Evolutionary conservation across 2,113 vertebrate species (phyloP).

Genomic region (Marmota monax): DNA sequence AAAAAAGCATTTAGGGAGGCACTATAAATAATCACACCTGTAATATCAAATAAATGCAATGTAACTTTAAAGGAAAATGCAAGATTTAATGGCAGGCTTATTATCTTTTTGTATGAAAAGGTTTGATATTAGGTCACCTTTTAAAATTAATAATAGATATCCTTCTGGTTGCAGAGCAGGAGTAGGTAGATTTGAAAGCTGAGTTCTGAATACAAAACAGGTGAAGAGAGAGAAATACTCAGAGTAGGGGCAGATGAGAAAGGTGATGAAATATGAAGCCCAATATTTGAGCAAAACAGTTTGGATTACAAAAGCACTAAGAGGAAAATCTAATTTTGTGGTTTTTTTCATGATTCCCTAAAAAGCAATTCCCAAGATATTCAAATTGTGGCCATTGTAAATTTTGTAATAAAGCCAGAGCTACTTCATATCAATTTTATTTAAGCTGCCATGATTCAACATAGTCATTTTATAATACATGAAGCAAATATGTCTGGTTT

Average conservation of each 20-base stretch:
- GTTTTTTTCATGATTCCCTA: neutral
- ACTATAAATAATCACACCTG: conserved; percentile 32
- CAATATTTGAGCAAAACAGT: conserved; percentile 9
- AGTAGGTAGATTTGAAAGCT: conserved; percentile 20
- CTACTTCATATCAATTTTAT: conserved; percentile 5
- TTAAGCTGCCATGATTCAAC: neutral
- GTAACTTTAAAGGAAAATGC: neutral
- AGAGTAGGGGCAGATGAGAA: neutral
- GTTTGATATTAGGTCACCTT: neutral
- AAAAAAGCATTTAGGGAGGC: neutral
- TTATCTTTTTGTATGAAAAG: neutral
- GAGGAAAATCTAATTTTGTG: conserved; percentile 5
- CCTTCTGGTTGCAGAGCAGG: neutral
- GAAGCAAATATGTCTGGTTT: conserved; percentile 18
- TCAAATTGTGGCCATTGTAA: neutral
- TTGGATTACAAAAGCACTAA: neutral
- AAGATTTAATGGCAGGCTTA: neutral
- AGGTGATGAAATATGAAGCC: neutral
- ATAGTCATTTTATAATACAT: conserved; percentile 28
- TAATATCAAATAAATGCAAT: neutral
- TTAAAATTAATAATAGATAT: conserved; percentile 31
- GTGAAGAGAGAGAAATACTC: neutral
- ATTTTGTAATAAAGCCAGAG: conserved; percentile 1
- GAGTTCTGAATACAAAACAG: conserved; percentile 27
- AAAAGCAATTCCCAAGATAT: neutral